A percentile compares a stretch with the other conserved stretches of the same genome.
Evolutionary conservation across 2,888 invertebrate species (phyloP).

Genomic region (Ellobium chinense): DNA sequence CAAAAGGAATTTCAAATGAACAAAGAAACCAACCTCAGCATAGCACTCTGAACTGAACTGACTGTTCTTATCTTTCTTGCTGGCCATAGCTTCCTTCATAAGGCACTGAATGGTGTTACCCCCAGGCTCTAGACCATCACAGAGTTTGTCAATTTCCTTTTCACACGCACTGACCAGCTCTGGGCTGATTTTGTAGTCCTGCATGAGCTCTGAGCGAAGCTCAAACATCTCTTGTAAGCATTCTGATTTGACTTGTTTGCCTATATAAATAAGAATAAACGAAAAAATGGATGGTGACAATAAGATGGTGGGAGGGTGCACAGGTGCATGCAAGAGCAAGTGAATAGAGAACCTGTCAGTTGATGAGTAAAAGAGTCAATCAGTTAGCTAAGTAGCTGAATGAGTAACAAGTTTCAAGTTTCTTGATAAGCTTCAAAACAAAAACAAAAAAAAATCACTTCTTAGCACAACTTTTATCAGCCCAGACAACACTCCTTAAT

Average conservation of each 20-base stretch:
- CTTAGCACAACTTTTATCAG: too few relatives aligned
- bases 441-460: too few relatives aligned
- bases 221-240: conserved; percentile 94
- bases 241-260: conserved; percentile 79
- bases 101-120: conserved; percentile 97
- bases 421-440: too few relatives aligned
- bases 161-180: conserved; percentile 94
- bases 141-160: conserved; percentile 86
- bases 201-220: conserved; percentile 93
- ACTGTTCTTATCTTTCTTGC: conserved; percentile 2
- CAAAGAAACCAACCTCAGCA: conserved; percentile 59
- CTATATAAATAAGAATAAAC: conserved; percentile 52
- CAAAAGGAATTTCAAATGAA: not conserved
- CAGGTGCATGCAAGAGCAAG: too few relatives aligned
- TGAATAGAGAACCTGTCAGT: too few relatives aligned
- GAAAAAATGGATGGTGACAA: too few relatives aligned
- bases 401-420: too few relatives aligned
- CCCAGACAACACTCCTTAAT: too few relatives aligned
- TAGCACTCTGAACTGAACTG: conserved; percentile 51
- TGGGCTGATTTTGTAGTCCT: conserved; percentile 95
- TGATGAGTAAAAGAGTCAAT: too few relatives aligned
- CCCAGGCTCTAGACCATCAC: conserved; percentile 84
- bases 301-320: too few relatives aligned
- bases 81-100: conserved; percentile 81
- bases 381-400: too few relatives aligned